Evolutionary conservation across 2,113 vertebrate genomes (phyloP).

Genomic region (Amazona vittata): DNA sequence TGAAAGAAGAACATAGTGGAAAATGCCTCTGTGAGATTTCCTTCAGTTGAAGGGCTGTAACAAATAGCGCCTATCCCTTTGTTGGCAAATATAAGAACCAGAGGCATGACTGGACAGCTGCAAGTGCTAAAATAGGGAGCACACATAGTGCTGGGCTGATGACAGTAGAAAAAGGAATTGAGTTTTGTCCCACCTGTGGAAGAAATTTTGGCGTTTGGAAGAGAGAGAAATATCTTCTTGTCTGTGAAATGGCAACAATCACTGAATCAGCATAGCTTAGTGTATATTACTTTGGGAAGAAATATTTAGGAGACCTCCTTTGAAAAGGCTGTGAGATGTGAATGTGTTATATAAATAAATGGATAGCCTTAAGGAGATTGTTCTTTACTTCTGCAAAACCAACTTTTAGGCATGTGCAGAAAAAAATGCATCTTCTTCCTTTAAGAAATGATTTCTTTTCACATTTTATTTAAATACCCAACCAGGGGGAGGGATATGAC

Average conservation of each 20-base stretch:
- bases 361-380: neutral
- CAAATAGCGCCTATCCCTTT: neutral
- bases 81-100: neutral
- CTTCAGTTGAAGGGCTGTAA: neutral
- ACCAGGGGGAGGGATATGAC: neutral
- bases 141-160: neutral
- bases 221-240: neutral
- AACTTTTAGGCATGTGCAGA: neutral
- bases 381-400: neutral
- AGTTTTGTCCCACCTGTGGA: neutral
- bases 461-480: slow-evolving; percentile 1
- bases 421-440: neutral
- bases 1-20: neutral
- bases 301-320: neutral
- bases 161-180: neutral
- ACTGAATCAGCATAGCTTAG: neutral
- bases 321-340: neutral
- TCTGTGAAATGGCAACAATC: neutral
- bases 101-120: neutral
- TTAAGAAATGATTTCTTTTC: neutral
- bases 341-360: slow-evolving; percentile 15
- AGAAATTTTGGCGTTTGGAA: neutral
- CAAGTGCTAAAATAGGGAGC: neutral
- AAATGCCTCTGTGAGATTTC: neutral
- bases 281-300: neutral